Conservation (phyloP, 2,113 vertebrate genomes). For the Lepisosteus osseus region DNA sequence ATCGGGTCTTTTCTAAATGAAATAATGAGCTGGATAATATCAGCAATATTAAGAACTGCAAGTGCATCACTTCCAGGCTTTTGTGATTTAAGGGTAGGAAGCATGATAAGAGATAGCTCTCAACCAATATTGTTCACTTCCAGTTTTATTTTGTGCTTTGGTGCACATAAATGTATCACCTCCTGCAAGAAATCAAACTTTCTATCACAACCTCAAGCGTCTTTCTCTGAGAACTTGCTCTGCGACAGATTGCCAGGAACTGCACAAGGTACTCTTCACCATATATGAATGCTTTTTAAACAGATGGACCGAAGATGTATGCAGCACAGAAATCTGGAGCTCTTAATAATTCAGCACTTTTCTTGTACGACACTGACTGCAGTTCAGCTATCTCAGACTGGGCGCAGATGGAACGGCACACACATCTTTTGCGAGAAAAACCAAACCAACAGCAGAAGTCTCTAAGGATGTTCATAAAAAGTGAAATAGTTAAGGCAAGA, state of each 20-base stretch:
- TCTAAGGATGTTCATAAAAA: slow-evolving; percentile 56
- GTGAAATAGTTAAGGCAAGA: slow-evolving; percentile 61
- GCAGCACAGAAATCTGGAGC: slow-evolving; percentile 69
- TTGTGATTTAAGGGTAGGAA: too few relatives aligned
- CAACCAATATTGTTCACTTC: too few relatives aligned
- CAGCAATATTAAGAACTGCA: too few relatives aligned
- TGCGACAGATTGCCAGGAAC: slow-evolving; percentile 60
- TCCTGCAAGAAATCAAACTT: slow-evolving; percentile 39
- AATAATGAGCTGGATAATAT: too few relatives aligned
- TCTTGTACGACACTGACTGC: slow-evolving; percentile 70
- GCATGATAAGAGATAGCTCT: too few relatives aligned
- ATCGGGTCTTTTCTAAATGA: too few relatives aligned
- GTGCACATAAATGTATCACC: too few relatives aligned
- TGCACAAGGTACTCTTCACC: slow-evolving; percentile 62
- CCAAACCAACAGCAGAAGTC: slow-evolving; percentile 70
- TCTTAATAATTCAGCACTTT: slow-evolving; percentile 76
- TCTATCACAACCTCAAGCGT: slow-evolving; percentile 48
- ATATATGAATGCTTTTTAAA: slow-evolving; percentile 55
- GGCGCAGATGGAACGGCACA: slow-evolving; percentile 74
- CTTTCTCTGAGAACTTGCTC: slow-evolving; percentile 59
- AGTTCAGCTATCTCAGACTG: slow-evolving; percentile 67
- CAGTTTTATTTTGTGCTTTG: too few relatives aligned
- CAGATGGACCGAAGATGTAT: slow-evolving; percentile 73
- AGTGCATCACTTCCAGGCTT: too few relatives aligned
- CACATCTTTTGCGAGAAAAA: slow-evolving; percentile 59